These are phyloP conservation scores for Papilio machaon DNA, from an alignment of 1,140 invertebrate species.

Conservation along the genomic window DNA sequence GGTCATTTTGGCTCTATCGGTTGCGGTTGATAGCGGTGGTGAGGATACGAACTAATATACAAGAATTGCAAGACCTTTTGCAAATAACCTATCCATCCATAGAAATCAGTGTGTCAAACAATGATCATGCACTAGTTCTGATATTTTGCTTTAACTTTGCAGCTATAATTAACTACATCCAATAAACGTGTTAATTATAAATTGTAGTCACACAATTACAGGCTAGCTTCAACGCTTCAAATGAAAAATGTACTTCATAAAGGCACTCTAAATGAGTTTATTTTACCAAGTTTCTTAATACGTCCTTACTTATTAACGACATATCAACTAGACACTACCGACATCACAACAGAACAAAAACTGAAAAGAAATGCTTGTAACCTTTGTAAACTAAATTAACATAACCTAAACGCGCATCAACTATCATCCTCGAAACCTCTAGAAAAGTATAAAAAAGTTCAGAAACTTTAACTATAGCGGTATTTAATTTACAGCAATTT, in stretches of 20 bases:
- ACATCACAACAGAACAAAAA: constrained; percentile 49
- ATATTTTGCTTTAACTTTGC: neutral
- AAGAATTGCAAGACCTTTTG: too few relatives aligned
- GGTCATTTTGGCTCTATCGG: too few relatives aligned
- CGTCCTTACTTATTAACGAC: constrained; percentile 41
- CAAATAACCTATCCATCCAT: too few relatives aligned
- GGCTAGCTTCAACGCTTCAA: constrained; percentile 35
- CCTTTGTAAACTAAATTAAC: constrained; percentile 54
- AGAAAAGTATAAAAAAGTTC: constrained; percentile 4
- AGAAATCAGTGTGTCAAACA: too few relatives aligned
- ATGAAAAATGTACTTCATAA: constrained; percentile 47
- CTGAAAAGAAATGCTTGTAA: constrained; percentile 67
- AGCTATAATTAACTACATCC: neutral
- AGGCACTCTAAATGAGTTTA: constrained; percentile 72
- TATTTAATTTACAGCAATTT: neutral
- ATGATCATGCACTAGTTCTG: neutral
- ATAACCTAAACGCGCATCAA: constrained; percentile 10
- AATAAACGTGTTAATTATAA: neutral
- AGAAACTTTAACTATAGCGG: constrained; percentile 7
- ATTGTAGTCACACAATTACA: neutral
- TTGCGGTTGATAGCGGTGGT: too few relatives aligned
- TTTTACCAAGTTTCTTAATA: constrained; percentile 48
- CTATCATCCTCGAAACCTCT: constrained; percentile 3
- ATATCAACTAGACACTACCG: constrained; percentile 57
- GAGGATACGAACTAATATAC: too few relatives aligned